Evolutionary conservation across 2,113 vertebrate species (phyloP).

Genomic region (Heteronetta atricapilla): DNA sequence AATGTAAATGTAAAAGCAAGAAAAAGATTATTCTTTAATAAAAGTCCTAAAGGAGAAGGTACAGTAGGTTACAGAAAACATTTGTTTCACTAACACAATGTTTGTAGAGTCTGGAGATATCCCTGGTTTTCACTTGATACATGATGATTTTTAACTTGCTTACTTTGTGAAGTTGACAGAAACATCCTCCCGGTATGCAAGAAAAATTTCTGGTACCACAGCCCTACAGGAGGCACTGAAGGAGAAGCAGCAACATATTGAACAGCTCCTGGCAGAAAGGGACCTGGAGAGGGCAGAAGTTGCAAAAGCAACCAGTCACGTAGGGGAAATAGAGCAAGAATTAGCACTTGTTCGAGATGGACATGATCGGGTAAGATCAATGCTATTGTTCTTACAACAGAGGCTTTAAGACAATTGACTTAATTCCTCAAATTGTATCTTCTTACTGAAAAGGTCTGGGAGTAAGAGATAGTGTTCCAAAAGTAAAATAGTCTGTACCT

Average conservation of each 20-base stretch:
- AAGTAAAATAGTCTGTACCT: neutral
- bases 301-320: conserved; percentile 94
- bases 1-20: neutral
- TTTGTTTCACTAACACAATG: conserved; percentile 29
- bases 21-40: neutral
- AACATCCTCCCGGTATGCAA: conserved; percentile 93
- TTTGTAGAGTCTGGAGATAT: neutral
- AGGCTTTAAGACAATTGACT: neutral
- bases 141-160: neutral
- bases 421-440: neutral
- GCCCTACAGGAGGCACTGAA: conserved; percentile 97
- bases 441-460: neutral
- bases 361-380: conserved; percentile 88
- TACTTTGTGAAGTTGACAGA: conserved; percentile 89
- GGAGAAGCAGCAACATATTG: conserved; percentile 99
- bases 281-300: conserved; percentile 96
- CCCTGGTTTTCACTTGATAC: neutral
- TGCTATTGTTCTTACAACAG: neutral
- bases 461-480: neutral
- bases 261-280: conserved; percentile 95
- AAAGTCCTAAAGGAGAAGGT: neutral
- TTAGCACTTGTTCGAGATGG: conserved; percentile 88
- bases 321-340: conserved; percentile 93
- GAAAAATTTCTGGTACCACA: conserved; percentile 97
- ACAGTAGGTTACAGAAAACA: neutral